These are phyloP conservation scores for Digitonthophagus gazella DNA, from an alignment of 2,888 invertebrate species.

Conservation along the genomic window DNA sequence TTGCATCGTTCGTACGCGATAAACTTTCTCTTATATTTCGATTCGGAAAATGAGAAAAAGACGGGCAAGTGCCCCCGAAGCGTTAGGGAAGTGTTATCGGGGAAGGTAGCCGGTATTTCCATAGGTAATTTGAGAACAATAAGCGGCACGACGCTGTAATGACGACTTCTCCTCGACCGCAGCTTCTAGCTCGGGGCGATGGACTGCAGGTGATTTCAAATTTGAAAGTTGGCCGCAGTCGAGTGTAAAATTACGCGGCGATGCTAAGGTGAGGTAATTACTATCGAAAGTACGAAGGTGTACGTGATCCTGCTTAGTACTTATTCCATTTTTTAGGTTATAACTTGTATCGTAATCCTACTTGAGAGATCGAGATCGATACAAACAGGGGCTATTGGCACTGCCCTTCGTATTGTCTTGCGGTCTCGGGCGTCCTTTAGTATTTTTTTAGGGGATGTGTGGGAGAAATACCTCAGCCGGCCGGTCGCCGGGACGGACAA, in stretches of 20 bases:
- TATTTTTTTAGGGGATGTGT: constrained; percentile 8
- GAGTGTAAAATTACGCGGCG: constrained; percentile 26
- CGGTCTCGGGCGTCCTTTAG: constrained; percentile 1
- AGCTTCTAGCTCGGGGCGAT: constrained; percentile 31
- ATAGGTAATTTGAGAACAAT: constrained; percentile 11
- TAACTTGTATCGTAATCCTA: background rate
- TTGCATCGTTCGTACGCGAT: constrained; percentile 4
- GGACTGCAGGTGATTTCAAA: constrained; percentile 37
- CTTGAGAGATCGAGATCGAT: too few species aligned
- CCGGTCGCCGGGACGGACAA: constrained; percentile 5
- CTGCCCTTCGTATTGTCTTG: constrained; percentile 10
- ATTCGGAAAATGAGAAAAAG: background rate
- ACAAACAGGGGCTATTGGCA: constrained; percentile 1
- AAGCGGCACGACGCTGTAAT: constrained; percentile 8
- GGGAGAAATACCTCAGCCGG: constrained; percentile 7
- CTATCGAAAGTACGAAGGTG: constrained; percentile 1
- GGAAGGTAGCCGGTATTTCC: too few species aligned
- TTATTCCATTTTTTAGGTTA: background rate
- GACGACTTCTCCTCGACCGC: constrained; percentile 32
- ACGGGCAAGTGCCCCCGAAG: background rate
- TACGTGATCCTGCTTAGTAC: constrained; percentile 5
- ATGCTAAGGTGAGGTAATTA: constrained; percentile 26
- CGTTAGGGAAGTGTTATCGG: background rate
- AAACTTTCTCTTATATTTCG: constrained; percentile 5
- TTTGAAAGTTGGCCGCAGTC: constrained; percentile 40